These are phyloP conservation scores for Eublepharis macularius DNA, from an alignment of 2,113 vertebrate species.

Conservation along the genomic window DNA sequence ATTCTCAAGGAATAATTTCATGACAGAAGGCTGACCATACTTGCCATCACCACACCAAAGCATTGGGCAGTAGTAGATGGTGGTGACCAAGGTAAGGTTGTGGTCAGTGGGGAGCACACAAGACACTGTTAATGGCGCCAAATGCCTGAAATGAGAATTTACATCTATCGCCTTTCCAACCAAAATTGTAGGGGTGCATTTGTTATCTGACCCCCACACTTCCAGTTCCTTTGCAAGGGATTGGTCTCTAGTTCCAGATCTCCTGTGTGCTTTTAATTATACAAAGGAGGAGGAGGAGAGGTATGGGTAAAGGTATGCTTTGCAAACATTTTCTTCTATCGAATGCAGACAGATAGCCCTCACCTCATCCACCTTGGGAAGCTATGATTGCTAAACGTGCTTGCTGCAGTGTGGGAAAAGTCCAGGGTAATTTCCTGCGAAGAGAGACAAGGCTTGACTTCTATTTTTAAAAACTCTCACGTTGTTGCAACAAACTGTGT, in stretches of 20 bases:
- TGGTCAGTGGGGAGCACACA: fast-evolving
- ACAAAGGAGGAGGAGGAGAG: not conserved
- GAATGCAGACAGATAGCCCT: not conserved
- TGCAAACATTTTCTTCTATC: not conserved
- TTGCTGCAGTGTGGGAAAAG: not conserved
- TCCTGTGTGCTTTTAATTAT: not conserved
- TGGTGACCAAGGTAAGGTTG: not conserved
- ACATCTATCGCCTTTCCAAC: not conserved
- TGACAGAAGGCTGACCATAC: fast-evolving
- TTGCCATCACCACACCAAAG: not conserved
- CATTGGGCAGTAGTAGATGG: not conserved
- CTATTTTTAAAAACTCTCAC: too few relatives aligned
- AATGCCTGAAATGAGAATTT: not conserved
- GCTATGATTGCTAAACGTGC: fast-evolving
- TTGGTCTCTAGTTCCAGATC: not conserved
- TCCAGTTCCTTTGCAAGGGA: not conserved
- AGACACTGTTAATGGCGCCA: not conserved
- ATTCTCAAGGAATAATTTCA: not conserved
- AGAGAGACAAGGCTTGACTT: not conserved
- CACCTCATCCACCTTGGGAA: fast-evolving
- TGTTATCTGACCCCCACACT: not conserved
- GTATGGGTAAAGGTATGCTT: not conserved
- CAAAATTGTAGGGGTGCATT: not conserved
- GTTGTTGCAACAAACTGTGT: too few relatives aligned
- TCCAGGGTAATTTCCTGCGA: too few relatives aligned